A percentile compares a stretch with the other conserved stretches of the same genome.
Conservation (phyloP, 2,113 vertebrate species). For the Cynocephalus volans region DNA sequence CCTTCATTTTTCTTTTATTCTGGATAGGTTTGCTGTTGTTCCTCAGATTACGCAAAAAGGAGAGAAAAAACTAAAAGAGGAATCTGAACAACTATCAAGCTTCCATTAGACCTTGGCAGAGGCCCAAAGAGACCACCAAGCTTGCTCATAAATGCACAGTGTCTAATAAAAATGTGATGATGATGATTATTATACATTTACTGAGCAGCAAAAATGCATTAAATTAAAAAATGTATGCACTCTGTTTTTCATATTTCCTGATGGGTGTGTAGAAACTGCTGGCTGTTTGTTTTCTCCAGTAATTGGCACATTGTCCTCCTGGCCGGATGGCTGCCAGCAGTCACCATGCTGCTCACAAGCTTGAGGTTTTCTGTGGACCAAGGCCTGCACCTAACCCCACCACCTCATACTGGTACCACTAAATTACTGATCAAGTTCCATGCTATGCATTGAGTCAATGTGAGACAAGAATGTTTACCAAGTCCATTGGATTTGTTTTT, state of each 20-base stretch:
- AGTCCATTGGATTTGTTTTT: not conserved
- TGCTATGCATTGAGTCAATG: not conserved
- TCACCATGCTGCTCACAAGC: not conserved
- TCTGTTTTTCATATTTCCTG: constrained; percentile 60
- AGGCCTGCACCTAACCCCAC: not conserved
- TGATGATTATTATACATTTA: constrained; percentile 78
- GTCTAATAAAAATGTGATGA: constrained; percentile 81
- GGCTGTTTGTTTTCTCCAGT: not conserved
- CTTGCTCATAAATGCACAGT: constrained; percentile 76
- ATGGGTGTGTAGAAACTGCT: constrained; percentile 34
- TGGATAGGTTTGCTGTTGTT: constrained; percentile 2
- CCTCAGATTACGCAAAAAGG: not conserved
- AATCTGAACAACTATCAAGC: constrained; percentile 59
- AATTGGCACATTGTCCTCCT: not conserved
- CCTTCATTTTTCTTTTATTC: not conserved
- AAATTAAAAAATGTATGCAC: constrained; percentile 65
- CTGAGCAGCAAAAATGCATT: constrained; percentile 77
- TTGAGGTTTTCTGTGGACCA: not conserved
- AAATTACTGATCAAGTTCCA: not conserved
- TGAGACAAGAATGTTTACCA: not conserved
- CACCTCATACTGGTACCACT: not conserved
- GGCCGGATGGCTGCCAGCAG: not conserved
- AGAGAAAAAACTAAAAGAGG: constrained; percentile 41
- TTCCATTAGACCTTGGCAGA: constrained; percentile 79
- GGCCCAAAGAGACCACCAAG: constrained; percentile 83